Base-by-base conservation (phyloP, 2,797 vertebrate genomes). In the Muraenolepis orangiensis region DNA sequence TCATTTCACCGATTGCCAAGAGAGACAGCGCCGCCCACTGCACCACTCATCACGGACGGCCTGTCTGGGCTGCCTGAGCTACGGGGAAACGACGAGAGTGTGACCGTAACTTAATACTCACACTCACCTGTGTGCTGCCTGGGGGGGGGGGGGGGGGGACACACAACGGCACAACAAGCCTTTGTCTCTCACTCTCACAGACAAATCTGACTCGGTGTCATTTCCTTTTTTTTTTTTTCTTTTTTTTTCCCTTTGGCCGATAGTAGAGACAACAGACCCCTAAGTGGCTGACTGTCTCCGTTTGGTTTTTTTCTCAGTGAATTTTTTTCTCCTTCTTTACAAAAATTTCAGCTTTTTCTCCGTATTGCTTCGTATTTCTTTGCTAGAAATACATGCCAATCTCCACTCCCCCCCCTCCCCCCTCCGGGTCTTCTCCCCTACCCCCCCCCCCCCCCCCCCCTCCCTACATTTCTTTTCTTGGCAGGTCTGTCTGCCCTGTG, bases 181-280 rank as follows among this genome's bases (percentile, higher is more conserved):
- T 86, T 87, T 84, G 81, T 87, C 77, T 86, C 66, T 20, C 12
- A 74, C n/a, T 38, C 78, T 38, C 78, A 80, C 78, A 78, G 67
- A 73, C 32, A 69, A 73, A 61, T 68, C 70, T 73, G 31, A 70
- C 36, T 57, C 46, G 66, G 32, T 76, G 79, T 80, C 71, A 81
- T 86, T 84, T 84, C 71, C 72, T 72, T 71, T 57, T 75, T 71
- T 75, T 68, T 12, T 1, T 4, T 10, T 29, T 29, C 23, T 26
- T 66, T 29, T 12, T 12, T 74, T 80, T 79, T 76, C 66, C 74
- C 40, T 74, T 46, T 84, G 71, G 73, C 73, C 82, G 76, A 86
- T 66, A 75, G 69, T 71, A 77, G 71, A 78, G 67, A 72, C 69
- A 81, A 74, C 28, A 66, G 80, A 72, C 66, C 70, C 74, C 70